Base-by-base conservation (phyloP, 2,113 vertebrate genomes). In the Paramormyrops kingsleyae region DNA sequence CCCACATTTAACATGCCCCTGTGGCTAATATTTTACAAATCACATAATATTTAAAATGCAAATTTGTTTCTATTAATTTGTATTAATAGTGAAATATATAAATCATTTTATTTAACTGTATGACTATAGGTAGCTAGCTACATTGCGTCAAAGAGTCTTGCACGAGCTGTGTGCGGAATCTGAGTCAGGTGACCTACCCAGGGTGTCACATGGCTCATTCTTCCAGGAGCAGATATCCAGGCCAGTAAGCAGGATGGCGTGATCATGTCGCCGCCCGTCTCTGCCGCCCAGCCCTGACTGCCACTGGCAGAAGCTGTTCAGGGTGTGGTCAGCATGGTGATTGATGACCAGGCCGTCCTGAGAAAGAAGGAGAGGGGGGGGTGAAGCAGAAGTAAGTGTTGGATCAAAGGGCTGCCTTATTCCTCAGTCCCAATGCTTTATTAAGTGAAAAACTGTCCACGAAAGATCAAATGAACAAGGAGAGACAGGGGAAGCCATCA, bases 171-270 rank as follows among this genome's bases (percentile, higher is more conserved):
- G 77, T 50, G 24, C 10, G 19, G 47, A 52, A 49, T 44, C 21
- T n/a, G 0, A 9, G 0, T 9, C 27, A 8, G 44, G 15, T 15
- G 5, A 2, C 88, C 77, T 94, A 98, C 97, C 97, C 89, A 98
- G 93, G 0, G 97, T 98, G 87, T 98, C 97, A 89, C 97, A 98
- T 8, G 97, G 97, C 62, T 97, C 97, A 56, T 98, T 97, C 93
- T 98, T 98, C 97, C 97, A 98, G 39, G 97, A 98, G 91, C 97
- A 98, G 92, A 98, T 98, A 91, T 98, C 97, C 17, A 98, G 94
- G 49, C 97, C 97, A 0, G 97, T 98, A 46, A 98, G 96, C 31
- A 98, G 94, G 93, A 98, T 96, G 91, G 97, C 97, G 0, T 98
- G 97, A 94, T 98, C 97, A 5, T 98, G 97, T 31, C 96, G 97